These are phyloP conservation scores for Deilephila porcellus DNA, from an alignment of 2,888 invertebrate species.

Conservation along the genomic window DNA sequence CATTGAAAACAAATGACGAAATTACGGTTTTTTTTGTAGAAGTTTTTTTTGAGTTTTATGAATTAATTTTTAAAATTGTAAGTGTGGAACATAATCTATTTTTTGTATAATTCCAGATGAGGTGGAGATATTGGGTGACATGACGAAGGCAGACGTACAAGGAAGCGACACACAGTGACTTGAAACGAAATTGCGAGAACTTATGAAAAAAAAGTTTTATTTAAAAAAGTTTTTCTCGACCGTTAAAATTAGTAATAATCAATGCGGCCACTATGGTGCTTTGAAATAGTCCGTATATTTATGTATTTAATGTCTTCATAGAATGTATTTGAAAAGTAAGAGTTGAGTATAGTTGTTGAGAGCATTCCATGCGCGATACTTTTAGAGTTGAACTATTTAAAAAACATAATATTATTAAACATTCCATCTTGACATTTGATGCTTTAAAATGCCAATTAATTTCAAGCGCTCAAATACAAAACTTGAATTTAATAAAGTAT, in stretches of 20 bases:
- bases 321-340: constrained; percentile 43
- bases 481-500: constrained; percentile 23
- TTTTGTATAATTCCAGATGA: constrained; percentile 63
- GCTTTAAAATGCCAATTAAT: constrained; percentile 12
- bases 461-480: constrained; percentile 25
- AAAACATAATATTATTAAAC: constrained; percentile 1
- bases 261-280: constrained; percentile 74
- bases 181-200: constrained; percentile 57
- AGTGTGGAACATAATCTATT: neutral
- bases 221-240: constrained; percentile 38
- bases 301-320: constrained; percentile 48
- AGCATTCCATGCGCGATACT: constrained; percentile 13
- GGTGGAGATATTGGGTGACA: constrained; percentile 71
- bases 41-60: too few relatives aligned
- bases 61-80: too few relatives aligned
- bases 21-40: too few relatives aligned
- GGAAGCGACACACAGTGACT: constrained; percentile 48
- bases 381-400: neutral
- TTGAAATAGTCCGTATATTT: constrained; percentile 63
- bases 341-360: constrained; percentile 45
- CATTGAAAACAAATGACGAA: too few relatives aligned
- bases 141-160: constrained; percentile 49
- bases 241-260: constrained; percentile 47
- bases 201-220: constrained; percentile 53
- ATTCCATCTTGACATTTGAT: constrained; percentile 23